These are phyloP conservation scores for Piprites chloris DNA, from an alignment of 2,113 vertebrate genomes.

Conservation along the genomic window DNA sequence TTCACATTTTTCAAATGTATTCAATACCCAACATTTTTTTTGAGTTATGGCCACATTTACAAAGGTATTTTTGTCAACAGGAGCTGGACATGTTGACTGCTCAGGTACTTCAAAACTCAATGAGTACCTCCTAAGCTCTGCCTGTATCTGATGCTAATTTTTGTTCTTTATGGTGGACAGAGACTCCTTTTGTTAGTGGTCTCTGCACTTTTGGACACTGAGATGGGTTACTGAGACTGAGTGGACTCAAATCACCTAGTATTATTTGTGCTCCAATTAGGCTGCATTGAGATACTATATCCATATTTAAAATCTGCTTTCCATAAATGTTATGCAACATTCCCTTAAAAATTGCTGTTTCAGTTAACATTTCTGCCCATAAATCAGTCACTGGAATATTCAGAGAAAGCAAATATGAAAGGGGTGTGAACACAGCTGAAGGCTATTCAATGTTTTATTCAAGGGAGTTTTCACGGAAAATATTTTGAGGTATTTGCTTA, in stretches of 20 bases:
- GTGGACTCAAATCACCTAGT: neutral
- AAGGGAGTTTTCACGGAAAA: constrained; percentile 56
- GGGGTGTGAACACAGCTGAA: constrained; percentile 66
- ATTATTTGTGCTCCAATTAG: neutral
- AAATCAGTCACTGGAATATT: constrained; percentile 68
- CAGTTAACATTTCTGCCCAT: constrained; percentile 55
- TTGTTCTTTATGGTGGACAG: neutral
- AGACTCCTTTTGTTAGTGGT: neutral
- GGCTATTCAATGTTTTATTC: constrained; percentile 67
- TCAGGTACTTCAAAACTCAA: neutral
- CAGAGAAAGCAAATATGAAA: constrained; percentile 64
- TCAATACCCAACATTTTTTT: neutral
- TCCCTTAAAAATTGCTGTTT: constrained; percentile 46
- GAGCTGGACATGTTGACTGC: neutral
- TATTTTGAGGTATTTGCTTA: constrained; percentile 68
- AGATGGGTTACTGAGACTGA: neutral
- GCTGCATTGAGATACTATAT: neutral
- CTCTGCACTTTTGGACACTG: neutral
- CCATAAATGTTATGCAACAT: constrained; percentile 35
- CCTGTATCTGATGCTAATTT: neutral
- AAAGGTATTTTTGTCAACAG: neutral
- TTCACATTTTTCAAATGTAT: neutral
- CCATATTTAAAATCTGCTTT: constrained; percentile 28
- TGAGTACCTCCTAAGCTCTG: neutral
- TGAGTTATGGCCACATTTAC: neutral